A percentile compares a stretch with the other conserved stretches of the same genome.
Conservation (phyloP, 2,113 vertebrate species). For the Lycaon pictus region DNA sequence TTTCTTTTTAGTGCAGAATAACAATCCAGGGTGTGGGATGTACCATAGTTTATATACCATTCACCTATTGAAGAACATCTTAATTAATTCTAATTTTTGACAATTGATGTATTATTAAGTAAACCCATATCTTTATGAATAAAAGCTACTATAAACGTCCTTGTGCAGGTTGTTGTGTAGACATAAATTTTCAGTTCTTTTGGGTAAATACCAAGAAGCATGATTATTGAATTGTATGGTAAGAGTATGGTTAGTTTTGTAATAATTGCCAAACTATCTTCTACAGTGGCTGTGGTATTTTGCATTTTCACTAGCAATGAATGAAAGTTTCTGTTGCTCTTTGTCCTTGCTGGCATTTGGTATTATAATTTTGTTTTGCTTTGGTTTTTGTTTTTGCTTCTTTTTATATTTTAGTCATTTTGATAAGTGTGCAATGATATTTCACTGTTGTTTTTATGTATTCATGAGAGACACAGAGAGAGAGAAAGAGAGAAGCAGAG, state of each 20-base stretch:
- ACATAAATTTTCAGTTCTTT: not conserved
- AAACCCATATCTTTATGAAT: not conserved
- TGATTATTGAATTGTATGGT: not conserved
- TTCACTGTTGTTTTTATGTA: not conserved
- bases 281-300: not conserved
- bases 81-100: not conserved
- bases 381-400: not conserved
- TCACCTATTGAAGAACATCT: not conserved
- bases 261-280: not conserved
- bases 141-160: not conserved
- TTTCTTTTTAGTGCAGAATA: not conserved
- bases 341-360: not conserved
- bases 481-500: no score
- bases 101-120: not conserved
- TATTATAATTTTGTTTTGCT: not conserved
- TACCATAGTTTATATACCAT: not conserved
- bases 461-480: no score
- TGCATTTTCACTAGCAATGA: not conserved
- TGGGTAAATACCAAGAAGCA: not conserved
- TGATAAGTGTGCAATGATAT: not conserved
- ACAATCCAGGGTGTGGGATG: not conserved
- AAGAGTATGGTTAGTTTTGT: not conserved
- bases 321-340: not conserved
- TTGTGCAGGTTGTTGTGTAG: not conserved
- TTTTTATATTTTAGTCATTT: not conserved